These are phyloP conservation scores for Drosophila pegasa DNA, from an alignment of 2,888 invertebrate species.

Conservation along the genomic window DNA sequence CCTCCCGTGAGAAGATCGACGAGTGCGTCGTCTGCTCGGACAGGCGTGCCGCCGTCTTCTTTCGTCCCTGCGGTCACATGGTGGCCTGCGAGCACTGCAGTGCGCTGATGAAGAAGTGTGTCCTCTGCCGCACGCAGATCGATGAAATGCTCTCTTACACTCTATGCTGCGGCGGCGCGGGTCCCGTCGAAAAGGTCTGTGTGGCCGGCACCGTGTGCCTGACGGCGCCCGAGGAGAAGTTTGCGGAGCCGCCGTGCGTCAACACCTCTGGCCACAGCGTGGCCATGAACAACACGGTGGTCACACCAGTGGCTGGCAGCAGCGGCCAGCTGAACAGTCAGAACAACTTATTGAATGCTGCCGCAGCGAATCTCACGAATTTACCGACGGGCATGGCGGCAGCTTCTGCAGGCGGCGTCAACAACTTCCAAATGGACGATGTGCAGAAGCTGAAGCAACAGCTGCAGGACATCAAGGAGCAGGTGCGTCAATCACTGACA, in stretches of 20 bases:
- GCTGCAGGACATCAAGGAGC: constrained; percentile 98
- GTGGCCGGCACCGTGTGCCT: constrained; percentile 39
- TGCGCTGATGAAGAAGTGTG: constrained; percentile 98
- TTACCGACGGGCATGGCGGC: constrained; percentile 64
- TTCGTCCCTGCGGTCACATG: constrained; percentile 98
- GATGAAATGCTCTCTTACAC: constrained; percentile 87
- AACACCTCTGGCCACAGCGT: constrained; percentile 84
- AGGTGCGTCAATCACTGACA: constrained; percentile 86
- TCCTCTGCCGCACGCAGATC: constrained; percentile 95
- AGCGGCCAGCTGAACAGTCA: constrained; percentile 81
- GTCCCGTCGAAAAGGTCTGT: constrained; percentile 82
- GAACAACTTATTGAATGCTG: constrained; percentile 76
- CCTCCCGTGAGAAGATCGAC: constrained; percentile 93
- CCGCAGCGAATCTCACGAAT: constrained; percentile 54
- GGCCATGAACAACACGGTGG: constrained; percentile 84
- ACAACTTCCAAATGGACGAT: constrained; percentile 90
- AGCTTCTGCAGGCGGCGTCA: constrained; percentile 86
- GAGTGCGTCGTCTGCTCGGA: constrained; percentile 98
- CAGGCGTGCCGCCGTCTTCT: constrained; percentile 95
- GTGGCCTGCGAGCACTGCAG: constrained; percentile 91
- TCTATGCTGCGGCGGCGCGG: constrained; percentile 87
- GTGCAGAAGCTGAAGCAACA: constrained; percentile 97
- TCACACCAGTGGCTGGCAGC: constrained; percentile 76
- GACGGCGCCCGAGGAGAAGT: constrained; percentile 67
- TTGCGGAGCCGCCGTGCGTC: constrained; percentile 76